Evolutionary conservation across 2,888 invertebrate genomes (phyloP).

Genomic region (Philopedon plagiatum): DNA sequence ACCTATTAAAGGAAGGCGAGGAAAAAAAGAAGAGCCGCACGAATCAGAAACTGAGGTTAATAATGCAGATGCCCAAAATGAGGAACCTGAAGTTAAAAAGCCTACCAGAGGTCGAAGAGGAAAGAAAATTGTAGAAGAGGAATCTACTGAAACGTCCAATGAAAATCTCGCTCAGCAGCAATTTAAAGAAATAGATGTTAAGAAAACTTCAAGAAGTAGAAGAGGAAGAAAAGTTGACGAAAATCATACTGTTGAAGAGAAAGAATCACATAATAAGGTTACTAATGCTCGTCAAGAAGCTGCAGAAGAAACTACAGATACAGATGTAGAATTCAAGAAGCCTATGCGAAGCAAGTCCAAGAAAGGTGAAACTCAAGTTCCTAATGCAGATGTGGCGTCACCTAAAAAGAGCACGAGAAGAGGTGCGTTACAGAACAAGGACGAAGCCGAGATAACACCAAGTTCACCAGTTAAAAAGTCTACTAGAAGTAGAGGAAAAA

Average conservation of each 20-base stretch:
- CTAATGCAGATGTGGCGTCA: background rate
- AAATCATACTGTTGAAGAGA: background rate
- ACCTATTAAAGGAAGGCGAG: background rate
- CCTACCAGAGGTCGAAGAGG: background rate
- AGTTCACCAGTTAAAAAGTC: too few relatives aligned
- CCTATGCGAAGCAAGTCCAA: background rate
- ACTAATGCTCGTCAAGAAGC: too few relatives aligned
- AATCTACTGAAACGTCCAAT: too few relatives aligned
- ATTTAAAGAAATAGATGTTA: background rate
- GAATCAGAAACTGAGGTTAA: slow-evolving; percentile 10
- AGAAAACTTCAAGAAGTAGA: background rate
- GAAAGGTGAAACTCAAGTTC: background rate
- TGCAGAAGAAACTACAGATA: background rate
- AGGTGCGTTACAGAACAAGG: too few relatives aligned
- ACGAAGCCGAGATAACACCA: too few relatives aligned
- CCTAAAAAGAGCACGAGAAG: background rate
- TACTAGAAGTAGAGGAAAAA: background rate
- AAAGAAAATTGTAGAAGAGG: background rate
- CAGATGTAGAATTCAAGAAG: background rate
- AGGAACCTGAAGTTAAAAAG: background rate
- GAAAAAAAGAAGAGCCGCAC: slow-evolving; percentile 4
- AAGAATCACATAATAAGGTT: too few relatives aligned
- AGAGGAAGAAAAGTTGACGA: background rate
- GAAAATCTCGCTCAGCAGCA: too few relatives aligned
- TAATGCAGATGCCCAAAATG: background rate